These are phyloP conservation scores for Isoperla grammatica DNA, from an alignment of 2,888 invertebrate genomes.

Conservation along the genomic window DNA sequence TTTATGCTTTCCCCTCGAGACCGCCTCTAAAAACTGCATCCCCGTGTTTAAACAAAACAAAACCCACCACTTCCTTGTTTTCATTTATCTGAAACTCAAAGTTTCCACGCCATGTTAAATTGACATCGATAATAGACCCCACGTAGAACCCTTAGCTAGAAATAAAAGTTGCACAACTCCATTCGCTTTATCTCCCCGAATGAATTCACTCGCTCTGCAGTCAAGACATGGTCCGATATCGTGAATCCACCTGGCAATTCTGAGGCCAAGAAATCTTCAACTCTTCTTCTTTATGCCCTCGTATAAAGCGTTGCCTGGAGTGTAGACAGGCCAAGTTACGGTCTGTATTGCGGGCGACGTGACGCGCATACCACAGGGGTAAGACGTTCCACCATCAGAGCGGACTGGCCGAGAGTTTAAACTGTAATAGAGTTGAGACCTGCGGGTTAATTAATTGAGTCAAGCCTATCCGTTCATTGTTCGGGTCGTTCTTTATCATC, in stretches of 20 bases:
- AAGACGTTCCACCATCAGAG: background rate
- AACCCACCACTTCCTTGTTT: too few species aligned
- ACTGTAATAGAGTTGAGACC: conserved; percentile 20
- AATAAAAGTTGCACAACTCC: background rate
- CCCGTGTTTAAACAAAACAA: too few species aligned
- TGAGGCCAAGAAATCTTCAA: conserved; percentile 15
- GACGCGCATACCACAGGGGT: conserved; percentile 7
- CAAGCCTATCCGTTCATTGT: conserved; percentile 16
- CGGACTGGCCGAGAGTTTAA: conserved; percentile 17
- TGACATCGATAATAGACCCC: too few species aligned
- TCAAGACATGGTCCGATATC: conserved; percentile 10
- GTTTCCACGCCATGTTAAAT: too few species aligned
- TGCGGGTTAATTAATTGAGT: conserved; percentile 22
- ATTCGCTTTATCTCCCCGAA: background rate
- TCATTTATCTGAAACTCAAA: too few species aligned
- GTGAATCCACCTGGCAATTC: conserved; percentile 19
- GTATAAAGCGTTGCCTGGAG: conserved; percentile 10
- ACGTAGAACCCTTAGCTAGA: background rate
- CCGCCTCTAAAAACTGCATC: too few species aligned
- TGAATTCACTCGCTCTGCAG: conserved; percentile 11
- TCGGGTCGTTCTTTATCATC: conserved; percentile 20
- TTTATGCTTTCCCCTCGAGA: too few species aligned
- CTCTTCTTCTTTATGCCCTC: conserved; percentile 16
- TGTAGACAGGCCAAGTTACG: conserved; percentile 19
- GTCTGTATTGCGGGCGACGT: conserved; percentile 21